Conservation (phyloP, 2,888 invertebrate species). For the Scaptomyza parva region DNA sequence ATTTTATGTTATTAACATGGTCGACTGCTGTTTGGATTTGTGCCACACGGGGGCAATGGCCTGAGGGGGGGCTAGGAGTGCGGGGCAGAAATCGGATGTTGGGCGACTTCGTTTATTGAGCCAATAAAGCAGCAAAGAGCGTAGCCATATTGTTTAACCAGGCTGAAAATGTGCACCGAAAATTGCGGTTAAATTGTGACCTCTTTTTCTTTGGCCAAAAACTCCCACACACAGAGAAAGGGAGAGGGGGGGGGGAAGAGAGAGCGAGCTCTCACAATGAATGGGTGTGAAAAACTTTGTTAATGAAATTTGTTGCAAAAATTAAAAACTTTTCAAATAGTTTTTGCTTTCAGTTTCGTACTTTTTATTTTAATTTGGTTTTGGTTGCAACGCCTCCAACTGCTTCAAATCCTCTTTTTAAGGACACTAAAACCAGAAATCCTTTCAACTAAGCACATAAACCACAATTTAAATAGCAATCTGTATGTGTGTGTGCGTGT, state of each 20-base stretch:
- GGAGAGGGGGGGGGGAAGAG: no score
- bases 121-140: constrained; percentile 56
- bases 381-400: neutral
- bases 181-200: constrained; percentile 58
- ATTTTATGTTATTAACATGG: constrained; percentile 75
- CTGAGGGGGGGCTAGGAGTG: neutral
- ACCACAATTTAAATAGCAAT: constrained; percentile 23
- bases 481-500: constrained; percentile 3
- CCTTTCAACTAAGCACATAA: constrained; percentile 32
- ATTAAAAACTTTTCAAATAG: constrained; percentile 49
- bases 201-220: constrained; percentile 26
- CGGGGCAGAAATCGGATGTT: neutral
- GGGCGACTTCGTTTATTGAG: constrained; percentile 54
- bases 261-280: constrained; percentile 27
- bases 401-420: constrained; percentile 19
- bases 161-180: constrained; percentile 62
- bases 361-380: neutral
- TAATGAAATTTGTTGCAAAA: constrained; percentile 53
- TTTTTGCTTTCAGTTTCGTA: constrained; percentile 2
- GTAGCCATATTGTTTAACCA: constrained; percentile 67
- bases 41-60: constrained; percentile 18
- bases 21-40: constrained; percentile 51
- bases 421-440: constrained; percentile 23
- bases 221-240: constrained; percentile 17
- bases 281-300: constrained; percentile 32